Evolutionary conservation across 2,888 invertebrate genomes (phyloP).

Genomic region (Aspidiotus rigidus): DNA sequence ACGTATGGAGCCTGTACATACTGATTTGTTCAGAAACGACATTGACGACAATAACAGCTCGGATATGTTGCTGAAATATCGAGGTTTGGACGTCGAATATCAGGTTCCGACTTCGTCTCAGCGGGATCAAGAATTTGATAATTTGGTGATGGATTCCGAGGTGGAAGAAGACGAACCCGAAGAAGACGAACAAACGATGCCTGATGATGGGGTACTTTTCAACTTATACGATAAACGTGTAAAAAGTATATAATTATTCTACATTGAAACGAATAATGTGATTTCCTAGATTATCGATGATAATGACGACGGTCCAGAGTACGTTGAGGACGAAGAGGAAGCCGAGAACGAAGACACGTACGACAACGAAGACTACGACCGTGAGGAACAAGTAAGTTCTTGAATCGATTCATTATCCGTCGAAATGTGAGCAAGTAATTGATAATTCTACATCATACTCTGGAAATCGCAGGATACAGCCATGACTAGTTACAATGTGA

Average conservation of each 20-base stretch:
- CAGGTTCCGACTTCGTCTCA: conserved; percentile 81
- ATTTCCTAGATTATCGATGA: conserved; percentile 26
- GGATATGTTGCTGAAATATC: conserved; percentile 23
- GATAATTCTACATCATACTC: conserved; percentile 39
- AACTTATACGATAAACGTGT: neutral
- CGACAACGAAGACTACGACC: conserved; percentile 47
- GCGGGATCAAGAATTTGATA: conserved; percentile 70
- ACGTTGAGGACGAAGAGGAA: conserved; percentile 44
- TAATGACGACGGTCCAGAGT: conserved; percentile 21
- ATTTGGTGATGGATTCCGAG: conserved; percentile 34
- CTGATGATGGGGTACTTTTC: conserved; percentile 29
- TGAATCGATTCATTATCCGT: neutral
- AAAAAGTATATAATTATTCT: too few relatives aligned
- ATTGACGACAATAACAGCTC: conserved; percentile 20
- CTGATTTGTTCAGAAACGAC: conserved; percentile 23
- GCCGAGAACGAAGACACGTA: conserved; percentile 52
- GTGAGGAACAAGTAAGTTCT: conserved; percentile 39
- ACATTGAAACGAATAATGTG: neutral
- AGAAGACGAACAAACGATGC: conserved; percentile 39
- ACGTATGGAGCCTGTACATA: conserved; percentile 16
- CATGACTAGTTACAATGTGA: conserved; percentile 48
- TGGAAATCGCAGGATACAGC: conserved; percentile 44
- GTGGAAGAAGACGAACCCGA: conserved; percentile 37
- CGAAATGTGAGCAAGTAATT: neutral
- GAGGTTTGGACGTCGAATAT: conserved; percentile 48